Evolutionary conservation across 2,888 invertebrate species (phyloP), one percentile per base, ranked within the genome.

Genomic region (Helleia helle): DNA sequence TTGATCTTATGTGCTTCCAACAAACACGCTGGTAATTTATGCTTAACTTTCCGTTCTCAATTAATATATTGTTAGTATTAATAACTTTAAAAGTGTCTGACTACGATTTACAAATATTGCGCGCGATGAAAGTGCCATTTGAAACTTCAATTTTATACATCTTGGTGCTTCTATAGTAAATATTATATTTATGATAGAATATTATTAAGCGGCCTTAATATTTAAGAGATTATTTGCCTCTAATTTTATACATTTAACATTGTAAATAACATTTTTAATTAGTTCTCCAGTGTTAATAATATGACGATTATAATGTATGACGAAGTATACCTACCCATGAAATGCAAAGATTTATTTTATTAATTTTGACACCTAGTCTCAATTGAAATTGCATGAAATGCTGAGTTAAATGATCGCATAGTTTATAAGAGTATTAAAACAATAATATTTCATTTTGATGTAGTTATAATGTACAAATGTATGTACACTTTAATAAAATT

Each of bases 381-480:
- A 52, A 58, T 55, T 56, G 69, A 71, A 67, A 70, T 30, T 62
- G 81, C 83, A 83, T 83, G 58, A 57, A 71, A 83, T 83, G 83
- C 83, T 63, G 58, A 71, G 63, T 62, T 49, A 51, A 62, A 55
- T 45, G 39, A 58, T 47, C 46, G 52, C 55, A 52, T 66, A 65
- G 65, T 60, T 50, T 60, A 55, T 51, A n/a, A n/a, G 58, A 71
- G 64, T 75, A 74, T 76, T 80, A 77, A 79, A 70, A 61, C 58
- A 55, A 52, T 57, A 61, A 63, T 65, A 64, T 63, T n/a, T 71
- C 66, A 61, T 60, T 55, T 56, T 59, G 56, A 44, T 57, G 49
- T 62, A 61, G 59, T 56, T 51, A 58, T 65, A 62, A 65, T 80
- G 80, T 81, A 80, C 77, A 80, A 76, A 77, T 74, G 68, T 79